Percentiles rank a stretch among this genome's conserved stretches.
Evolutionary conservation across 2,888 invertebrate genomes (phyloP).

Genomic region (Tachina fera): DNA sequence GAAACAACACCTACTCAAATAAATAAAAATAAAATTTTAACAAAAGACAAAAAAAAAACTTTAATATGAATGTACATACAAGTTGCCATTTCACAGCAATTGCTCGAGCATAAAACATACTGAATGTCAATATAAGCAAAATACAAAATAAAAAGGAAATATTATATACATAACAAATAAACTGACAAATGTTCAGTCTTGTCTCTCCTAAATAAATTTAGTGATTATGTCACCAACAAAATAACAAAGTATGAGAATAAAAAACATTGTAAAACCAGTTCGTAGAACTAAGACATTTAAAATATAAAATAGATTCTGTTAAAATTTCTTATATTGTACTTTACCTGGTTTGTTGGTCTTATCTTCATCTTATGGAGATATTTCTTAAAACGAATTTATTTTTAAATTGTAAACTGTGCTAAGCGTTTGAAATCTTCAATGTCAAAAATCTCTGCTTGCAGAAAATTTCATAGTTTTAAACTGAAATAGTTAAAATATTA

Average conservation of each 20-base stretch:
- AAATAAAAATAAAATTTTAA: constrained; percentile 24
- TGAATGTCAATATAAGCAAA: constrained; percentile 50
- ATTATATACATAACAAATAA: constrained; percentile 2
- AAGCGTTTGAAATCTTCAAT: too few relatives aligned
- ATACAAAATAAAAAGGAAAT: background rate
- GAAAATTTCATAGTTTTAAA: too few relatives aligned
- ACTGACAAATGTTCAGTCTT: constrained; percentile 29
- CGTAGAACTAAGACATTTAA: too few relatives aligned
- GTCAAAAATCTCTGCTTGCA: too few relatives aligned
- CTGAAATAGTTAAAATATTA: background rate
- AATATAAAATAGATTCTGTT: too few relatives aligned
- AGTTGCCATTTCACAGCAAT: constrained; percentile 32
- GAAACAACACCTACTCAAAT: background rate
- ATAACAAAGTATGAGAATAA: background rate
- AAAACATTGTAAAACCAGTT: background rate
- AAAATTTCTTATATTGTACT: too few relatives aligned
- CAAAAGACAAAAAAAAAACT: constrained; percentile 17
- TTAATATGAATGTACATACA: too few relatives aligned
- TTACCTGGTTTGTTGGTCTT: too few relatives aligned
- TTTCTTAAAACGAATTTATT: too few relatives aligned
- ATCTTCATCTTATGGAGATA: too few relatives aligned
- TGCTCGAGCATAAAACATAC: constrained; percentile 21
- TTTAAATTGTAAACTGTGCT: too few relatives aligned
- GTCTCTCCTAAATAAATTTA: constrained; percentile 44
- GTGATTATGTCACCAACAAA: constrained; percentile 63